phyloP scores from a whole-genome alignment of 2,113 vertebrate genomes.

The Lepus americanus region DNA sequence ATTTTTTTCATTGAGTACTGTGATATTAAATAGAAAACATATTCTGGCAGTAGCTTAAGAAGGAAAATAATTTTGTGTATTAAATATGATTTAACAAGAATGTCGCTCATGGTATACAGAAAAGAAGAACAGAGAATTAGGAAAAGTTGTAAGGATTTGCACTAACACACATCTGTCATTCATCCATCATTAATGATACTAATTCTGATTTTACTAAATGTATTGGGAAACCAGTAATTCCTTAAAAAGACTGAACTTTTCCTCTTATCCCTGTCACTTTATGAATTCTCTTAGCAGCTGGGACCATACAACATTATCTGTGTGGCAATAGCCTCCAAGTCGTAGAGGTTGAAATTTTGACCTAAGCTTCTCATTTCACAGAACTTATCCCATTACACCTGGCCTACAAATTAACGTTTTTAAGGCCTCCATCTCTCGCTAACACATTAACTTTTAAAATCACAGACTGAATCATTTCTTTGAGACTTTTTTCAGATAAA shows the following conservation, averaged over 20 bases:
- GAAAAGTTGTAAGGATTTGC: not conserved
- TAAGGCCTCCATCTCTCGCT: not conserved
- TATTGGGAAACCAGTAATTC: conserved; percentile 46
- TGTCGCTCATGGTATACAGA: fast-evolving
- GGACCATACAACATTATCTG: not conserved
- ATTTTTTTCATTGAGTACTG: not conserved
- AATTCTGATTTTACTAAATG: conserved; percentile 57
- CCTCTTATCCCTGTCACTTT: conserved; percentile 33
- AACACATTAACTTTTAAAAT: conserved; percentile 62
- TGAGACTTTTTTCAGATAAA: conserved; percentile 55
- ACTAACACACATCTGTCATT: not conserved
- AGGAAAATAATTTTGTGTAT: conserved; percentile 1
- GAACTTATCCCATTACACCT: conserved; percentile 34
- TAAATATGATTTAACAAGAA: not conserved
- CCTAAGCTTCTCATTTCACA: conserved; percentile 37
- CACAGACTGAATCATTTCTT: conserved; percentile 62
- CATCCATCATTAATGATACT: not conserved
- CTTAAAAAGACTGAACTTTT: conserved; percentile 59
- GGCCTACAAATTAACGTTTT: conserved; percentile 56
- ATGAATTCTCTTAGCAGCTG: conserved; percentile 29
- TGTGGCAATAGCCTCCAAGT: not conserved
- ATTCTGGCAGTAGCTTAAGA: not conserved
- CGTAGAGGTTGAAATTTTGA: conserved; percentile 26
- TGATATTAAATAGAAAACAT: not conserved
- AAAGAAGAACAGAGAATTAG: not conserved